Base-by-base conservation (phyloP, 2,113 vertebrate genomes). In the Beaufortia kweichowensis region DNA sequence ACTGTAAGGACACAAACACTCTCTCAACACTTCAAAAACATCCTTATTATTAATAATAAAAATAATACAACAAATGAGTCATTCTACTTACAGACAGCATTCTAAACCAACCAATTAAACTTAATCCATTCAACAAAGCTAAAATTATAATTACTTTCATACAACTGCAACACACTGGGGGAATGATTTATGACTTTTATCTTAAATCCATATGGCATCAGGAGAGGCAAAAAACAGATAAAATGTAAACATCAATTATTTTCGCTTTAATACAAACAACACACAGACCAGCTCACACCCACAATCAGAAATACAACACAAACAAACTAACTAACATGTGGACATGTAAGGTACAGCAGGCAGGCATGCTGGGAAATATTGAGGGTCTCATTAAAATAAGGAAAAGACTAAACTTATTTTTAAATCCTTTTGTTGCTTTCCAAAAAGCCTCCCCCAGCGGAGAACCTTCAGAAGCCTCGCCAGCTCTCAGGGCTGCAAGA, bases 401-500 rank as follows among this genome's bases (percentile, higher is more conserved):
- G 60, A 81, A 71, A 69, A 81, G 64, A 69, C 62, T 26, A 69
- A 75, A 62, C 66, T 81, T 81, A 81, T 81, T 81, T 81, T 73
- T 60, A 77, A 81, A 77, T 77, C 75, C 75, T 77, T 81, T 81
- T 81, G 79, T 81, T 77, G 75, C 68, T 60, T 81, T 81, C 75
- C 79, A 81, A 67, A 65, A 77, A 76, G 60, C 24, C 35, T 26
- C 12, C 60, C 75, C 67, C 75, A 77, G 75, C 19, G 31, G 60
- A 73, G 67, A 77, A 55, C 62, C 62, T 81, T 81, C 67, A 66
- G 75, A 81, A 67, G 57, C 15, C 53, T 60, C 26, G 68, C 75
- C 79, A 81, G 75, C 75, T 66, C 61, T 70, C 75, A 76, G 66
- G 60, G 26, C 68, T 19, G 68, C 61, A 53, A 68, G 75, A 78